Evolutionary conservation across 1,140 invertebrate species (phyloP), one percentile per base, ranked within the genome.

Genomic region (Drosophila gunungcola): DNA sequence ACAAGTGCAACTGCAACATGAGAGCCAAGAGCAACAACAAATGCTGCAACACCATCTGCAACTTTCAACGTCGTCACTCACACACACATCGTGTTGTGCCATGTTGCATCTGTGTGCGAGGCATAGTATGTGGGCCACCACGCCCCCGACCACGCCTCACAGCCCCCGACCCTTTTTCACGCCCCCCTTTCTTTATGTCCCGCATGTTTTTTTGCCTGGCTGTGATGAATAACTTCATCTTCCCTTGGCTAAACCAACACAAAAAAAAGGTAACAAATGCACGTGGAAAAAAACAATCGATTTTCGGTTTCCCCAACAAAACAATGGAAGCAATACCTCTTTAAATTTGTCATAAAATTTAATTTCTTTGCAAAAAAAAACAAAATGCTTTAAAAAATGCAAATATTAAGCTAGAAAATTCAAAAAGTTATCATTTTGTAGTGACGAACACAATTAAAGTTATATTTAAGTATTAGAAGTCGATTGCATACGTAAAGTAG

Each of bases 61-160:
- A 61, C 58, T 82, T 51, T 81, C 72, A 34, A 58, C 73, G 38
- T 75, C 73, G 53, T 75, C 72, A 51, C 53, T 75, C 53, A 56
- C 73, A 75, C 73, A 75, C 61, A 75, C 73, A 41, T 67, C 73
- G 69, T 92, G 91, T 88, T 83, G 80, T 92, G 85, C 63, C 61
- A 80, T 92, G 86, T 69, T 92, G 90, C 91, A 90, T 72, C 89
- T 92, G 64, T 90, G 84, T 92, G 76, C 75, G 65, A 88, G 88
- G 81, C 82, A 92, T 91, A 92, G 91, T 92, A 92, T 91, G 91
- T 92, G 73, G 65, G 51, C 57, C 53, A 12, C 57, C 46, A 38
- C 49, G 11, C 55, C 27, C 42, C 27, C 11, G 10, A 48, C n/a
- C 32, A 12, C 9, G 11, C 3, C 16, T 4, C 6, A 5, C 9